Base-by-base conservation (phyloP, 2,797 vertebrate species). In the Gouania willdenowi region DNA sequence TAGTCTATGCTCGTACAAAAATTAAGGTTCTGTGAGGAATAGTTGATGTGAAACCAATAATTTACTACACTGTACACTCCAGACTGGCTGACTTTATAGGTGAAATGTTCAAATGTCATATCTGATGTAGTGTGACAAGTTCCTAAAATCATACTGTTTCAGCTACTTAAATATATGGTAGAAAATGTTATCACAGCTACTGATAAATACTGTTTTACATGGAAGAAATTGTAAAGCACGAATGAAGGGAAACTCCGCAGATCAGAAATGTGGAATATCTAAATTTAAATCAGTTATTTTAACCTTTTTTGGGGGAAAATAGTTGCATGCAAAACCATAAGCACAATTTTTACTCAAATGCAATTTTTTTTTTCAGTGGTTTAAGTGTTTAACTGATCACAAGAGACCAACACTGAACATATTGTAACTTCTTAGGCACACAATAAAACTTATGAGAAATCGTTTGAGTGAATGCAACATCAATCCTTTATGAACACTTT, bases 81-180 rank as follows among this genome's bases (percentile, higher is more conserved):
- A 83, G 79, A 76, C 74, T 72, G 86, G 79, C 81, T 77, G 75
- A 81, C 72, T 72, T 47, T 2, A 70, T 73, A 54, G 47, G 66
- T 3, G 45, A 48, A 24, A 9, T 22, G 44, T 32, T 52, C 6
- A 28, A 26, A 43, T 50, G 5, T 55, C 28, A 36, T 3, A 22
- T 55, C 57, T 40, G 10, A 56, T 48, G 71, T 48, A 53, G 50
- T 54, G 17, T 53, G 41, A 40, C 26, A 45, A 21, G n/a, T n/a
- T 35, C 39, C 16, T 27, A 26, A 53, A 57, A 55, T 35, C 33
- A 51, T 44, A 44, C 17, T 38, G 26, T 45, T 34, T 51, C 3
- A 34, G 32, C 30, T 39, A 29, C 38, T 24, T 26, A 47, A 41
- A 47, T 23, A 35, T 15, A 32, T 41, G 27, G n/a, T n/a, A n/a